phyloP scores from a whole-genome alignment of 1,140 invertebrate species.

The Oscheius sp. region DNA sequence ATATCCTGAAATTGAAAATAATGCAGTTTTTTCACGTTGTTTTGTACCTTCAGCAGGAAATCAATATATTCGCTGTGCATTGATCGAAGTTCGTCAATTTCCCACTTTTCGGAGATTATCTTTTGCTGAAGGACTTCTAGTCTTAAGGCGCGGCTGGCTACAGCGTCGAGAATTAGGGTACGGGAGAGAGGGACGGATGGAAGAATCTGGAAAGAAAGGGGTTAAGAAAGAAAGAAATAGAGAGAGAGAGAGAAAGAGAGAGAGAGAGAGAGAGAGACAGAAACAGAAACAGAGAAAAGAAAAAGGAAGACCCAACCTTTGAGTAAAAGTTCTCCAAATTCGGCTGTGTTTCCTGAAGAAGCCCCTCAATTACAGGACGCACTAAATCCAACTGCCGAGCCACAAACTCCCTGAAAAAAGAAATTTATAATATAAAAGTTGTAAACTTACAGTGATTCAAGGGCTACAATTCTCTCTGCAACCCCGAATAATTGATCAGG shows the following conservation, averaged over 20 bases:
- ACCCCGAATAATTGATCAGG: slow-evolving; percentile 76
- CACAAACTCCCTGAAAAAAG: slow-evolving; percentile 72
- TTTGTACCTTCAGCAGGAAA: slow-evolving; percentile 64
- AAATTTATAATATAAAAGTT: background rate
- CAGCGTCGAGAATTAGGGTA: slow-evolving; percentile 79
- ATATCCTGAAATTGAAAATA: slow-evolving; percentile 45
- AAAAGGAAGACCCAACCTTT: slow-evolving; percentile 34
- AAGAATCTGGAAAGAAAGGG: slow-evolving; percentile 60
- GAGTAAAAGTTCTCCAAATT: slow-evolving; percentile 51
- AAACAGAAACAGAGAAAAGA: slow-evolving; percentile 20
- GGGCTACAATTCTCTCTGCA: slow-evolving; percentile 79
- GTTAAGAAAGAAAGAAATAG: slow-evolving; percentile 12
- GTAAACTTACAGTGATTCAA: slow-evolving; percentile 76
- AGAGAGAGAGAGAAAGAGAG: slow-evolving; percentile 81
- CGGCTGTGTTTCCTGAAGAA: slow-evolving; percentile 63
- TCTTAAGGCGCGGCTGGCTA: slow-evolving; percentile 77
- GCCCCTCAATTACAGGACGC: slow-evolving; percentile 73
- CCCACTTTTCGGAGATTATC: slow-evolving; percentile 89
- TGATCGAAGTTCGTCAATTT: slow-evolving; percentile 85
- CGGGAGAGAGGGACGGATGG: slow-evolving; percentile 70
- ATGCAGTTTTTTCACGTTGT: background rate
- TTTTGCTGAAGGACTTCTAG: slow-evolving; percentile 73
- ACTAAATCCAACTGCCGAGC: slow-evolving; percentile 80
- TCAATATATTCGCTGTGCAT: slow-evolving; percentile 85
- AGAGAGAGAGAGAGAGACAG: slow-evolving; percentile 62